Base-by-base conservation (phyloP, 2,797 vertebrate species). In the Microhierax caerulescens region DNA sequence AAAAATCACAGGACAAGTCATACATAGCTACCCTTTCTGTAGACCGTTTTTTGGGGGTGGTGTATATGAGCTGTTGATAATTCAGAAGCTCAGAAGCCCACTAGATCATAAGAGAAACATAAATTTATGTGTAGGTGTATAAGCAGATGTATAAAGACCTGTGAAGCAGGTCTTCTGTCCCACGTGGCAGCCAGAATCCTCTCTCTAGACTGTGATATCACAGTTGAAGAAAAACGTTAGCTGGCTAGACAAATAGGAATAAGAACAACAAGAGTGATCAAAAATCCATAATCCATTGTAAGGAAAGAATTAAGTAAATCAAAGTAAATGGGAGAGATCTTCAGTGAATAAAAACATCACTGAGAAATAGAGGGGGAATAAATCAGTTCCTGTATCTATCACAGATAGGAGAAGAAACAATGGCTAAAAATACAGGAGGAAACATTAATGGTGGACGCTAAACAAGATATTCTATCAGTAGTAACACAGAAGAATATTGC, bases 61-160 rank as follows among this genome's bases (percentile, higher is more conserved):
- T 16, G 20, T 18, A 7, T 25, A 18, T 25, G 18, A 27, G 34
- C 6, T 61, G 32, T n/a, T 54, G n/a, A 43, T 34, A 41, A 65
- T 23, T 82, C n/a, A 68, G 25, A 86, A 61, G n/a, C 11, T 8
- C 41, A 75, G 60, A 13, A 5, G 2, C 45, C 23, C 65, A 9
- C 0, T 41, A 6, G 30, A 47, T 18, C 27, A 59, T 13, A 37
- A 27, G 17, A 53, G 36, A 70, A 86, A 86, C 74, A 1, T 7
- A 63, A 54, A 77, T 59, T 4, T 51, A 11, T 36, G 9, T 47
- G 7, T 10, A 67, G 8, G 5, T 78, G 7, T 32, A 9, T 43
- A 36, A 56, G 6, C 9, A 78, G 28, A 74, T 0, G 0, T 8
- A 2, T 81, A 47, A 76, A 39, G 15, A 11, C 6, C 10, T 9